A percentile compares a stretch with the other conserved stretches of the same genome.
These are phyloP conservation scores for Romanogobio albipinnatus DNA, from an alignment of 2,113 vertebrate genomes.

Conservation along the genomic window DNA sequence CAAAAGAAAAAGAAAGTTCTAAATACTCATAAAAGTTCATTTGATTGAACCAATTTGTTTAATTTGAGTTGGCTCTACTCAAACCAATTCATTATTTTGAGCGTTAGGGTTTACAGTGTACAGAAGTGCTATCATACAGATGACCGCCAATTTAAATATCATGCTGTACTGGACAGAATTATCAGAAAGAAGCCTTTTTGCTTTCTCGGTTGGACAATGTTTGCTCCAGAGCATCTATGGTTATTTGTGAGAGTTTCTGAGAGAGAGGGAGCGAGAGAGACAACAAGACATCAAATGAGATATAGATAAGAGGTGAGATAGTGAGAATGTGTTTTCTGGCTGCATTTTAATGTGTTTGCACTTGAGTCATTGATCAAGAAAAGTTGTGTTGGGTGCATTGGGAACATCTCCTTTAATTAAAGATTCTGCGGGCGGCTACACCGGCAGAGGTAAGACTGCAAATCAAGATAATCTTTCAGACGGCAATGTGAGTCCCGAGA, in stretches of 20 bases:
- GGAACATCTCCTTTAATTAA: constrained; percentile 68
- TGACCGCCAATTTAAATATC: background rate
- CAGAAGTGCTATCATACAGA: background rate
- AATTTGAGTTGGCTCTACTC: no score
- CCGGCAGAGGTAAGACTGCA: constrained; percentile 64
- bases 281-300: constrained; percentile 30
- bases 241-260: background rate
- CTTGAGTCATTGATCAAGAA: constrained; percentile 67
- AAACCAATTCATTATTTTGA: no score
- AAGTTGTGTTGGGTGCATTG: constrained; percentile 57
- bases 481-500: constrained; percentile 42
- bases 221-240: constrained; percentile 47
- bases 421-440: constrained; percentile 62
- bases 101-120: no score
- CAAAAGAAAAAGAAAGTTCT: no score
- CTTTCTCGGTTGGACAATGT: background rate
- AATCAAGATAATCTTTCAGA: constrained; percentile 65
- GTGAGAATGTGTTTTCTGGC: constrained; percentile 24
- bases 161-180: background rate
- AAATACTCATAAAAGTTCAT: no score
- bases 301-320: constrained; percentile 4
- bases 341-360: constrained; percentile 58
- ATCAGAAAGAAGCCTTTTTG: background rate
- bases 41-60: no score
- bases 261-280: background rate